Evolutionary conservation across 2,888 invertebrate species (phyloP).

Genomic region (Scrobipalpa costella): DNA sequence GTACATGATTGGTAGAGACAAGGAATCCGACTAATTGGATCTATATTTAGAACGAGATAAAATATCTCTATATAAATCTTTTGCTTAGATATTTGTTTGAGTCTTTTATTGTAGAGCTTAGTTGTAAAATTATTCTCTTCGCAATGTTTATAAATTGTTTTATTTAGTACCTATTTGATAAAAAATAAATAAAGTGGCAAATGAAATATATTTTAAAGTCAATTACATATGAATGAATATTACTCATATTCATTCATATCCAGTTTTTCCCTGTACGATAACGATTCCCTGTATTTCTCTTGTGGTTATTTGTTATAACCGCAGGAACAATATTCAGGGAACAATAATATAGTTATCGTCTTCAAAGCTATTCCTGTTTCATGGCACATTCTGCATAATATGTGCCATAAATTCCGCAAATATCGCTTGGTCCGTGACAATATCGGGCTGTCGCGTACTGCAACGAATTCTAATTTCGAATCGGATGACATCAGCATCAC

Average conservation of each 20-base stretch:
- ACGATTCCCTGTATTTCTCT: no score
- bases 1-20: not conserved
- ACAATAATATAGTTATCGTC: not conserved
- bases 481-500: conserved; percentile 41
- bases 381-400: conserved; percentile 18
- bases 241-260: no score
- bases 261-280: no score
- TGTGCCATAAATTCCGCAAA: conserved; percentile 44
- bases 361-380: conserved; percentile 21
- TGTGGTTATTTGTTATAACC: not conserved
- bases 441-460: conserved; percentile 42
- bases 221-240: no score
- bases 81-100: no score
- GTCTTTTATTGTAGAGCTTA: no score
- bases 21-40: not conserved
- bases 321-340: not conserved
- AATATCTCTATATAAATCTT: no score
- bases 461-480: conserved; percentile 42
- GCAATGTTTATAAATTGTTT: no score
- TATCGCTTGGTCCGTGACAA: conserved; percentile 52
- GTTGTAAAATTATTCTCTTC: no score
- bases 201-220: no score
- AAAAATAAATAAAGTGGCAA: no score
- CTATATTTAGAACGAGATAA: not conserved
- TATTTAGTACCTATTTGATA: no score